These are phyloP conservation scores for Physella acuta DNA, from an alignment of 1,140 invertebrate species.

Conservation along the genomic window DNA sequence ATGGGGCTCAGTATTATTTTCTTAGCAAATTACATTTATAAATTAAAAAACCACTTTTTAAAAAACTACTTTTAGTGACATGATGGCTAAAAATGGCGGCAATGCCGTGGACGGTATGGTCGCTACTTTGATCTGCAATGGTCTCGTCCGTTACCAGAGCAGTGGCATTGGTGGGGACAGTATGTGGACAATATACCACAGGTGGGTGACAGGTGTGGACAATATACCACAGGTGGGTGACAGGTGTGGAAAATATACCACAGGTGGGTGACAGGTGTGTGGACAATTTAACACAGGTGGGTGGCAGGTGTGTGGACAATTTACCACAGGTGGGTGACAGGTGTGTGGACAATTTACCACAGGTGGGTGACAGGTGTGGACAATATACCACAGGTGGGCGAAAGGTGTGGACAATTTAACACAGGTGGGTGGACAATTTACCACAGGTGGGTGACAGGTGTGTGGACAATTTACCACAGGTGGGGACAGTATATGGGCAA, in stretches of 20 bases:
- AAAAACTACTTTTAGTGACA: constrained; percentile 33
- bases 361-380: background rate
- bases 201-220: constrained; percentile 37
- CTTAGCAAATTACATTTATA: background rate
- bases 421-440: no score
- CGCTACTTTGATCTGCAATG: constrained; percentile 80
- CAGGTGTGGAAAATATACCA: background rate
- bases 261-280: background rate
- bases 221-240: no score
- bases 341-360: background rate
- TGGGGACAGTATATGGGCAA: no score
- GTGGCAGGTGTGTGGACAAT: background rate
- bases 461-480: no score
- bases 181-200: constrained; percentile 78
- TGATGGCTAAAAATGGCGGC: constrained; percentile 63
- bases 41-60: background rate
- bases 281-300: background rate
- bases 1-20: background rate
- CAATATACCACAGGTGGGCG: background rate
- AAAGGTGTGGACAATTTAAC: no score
- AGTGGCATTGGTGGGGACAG: constrained; percentile 86
- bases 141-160: constrained; percentile 80
- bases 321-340: background rate
- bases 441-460: no score
- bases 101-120: constrained; percentile 84